Evolutionary conservation across 2,888 invertebrate genomes (phyloP).

Genomic region (Drosophila cracens): DNA sequence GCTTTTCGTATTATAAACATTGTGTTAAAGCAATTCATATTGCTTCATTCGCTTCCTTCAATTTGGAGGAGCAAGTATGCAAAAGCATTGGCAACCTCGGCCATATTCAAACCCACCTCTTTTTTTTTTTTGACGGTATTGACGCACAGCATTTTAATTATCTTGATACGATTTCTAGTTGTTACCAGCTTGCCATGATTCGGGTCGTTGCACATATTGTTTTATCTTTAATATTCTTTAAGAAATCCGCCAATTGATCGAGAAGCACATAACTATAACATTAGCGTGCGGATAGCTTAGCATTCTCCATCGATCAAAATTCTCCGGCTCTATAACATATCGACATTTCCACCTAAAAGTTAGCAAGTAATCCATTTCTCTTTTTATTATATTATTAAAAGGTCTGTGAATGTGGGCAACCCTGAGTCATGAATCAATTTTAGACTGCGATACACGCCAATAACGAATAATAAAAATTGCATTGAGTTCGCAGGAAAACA

Average conservation of each 20-base stretch:
- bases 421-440: conserved; percentile 12
- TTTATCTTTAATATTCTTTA: conserved; percentile 99
- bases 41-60: conserved; percentile 94
- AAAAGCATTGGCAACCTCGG: conserved; percentile 98
- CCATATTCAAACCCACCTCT: conserved; percentile 98
- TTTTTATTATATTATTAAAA: neutral
- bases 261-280: conserved; percentile 99
- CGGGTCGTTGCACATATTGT: conserved; percentile 97
- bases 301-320: conserved; percentile 97
- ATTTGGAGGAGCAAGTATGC: conserved; percentile 99
- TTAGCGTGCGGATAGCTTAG: conserved; percentile 98
- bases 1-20: neutral
- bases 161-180: too few relatives aligned
- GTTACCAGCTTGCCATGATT: too few relatives aligned
- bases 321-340: conserved; percentile 99
- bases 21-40: conserved; percentile 57
- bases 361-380: neutral
- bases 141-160: neutral
- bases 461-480: neutral
- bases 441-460: conserved; percentile 26
- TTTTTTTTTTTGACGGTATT: too few relatives aligned
- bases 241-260: conserved; percentile 98
- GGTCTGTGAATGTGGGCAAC: neutral
- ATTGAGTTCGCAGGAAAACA: neutral
- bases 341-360: conserved; percentile 90